Evolutionary conservation across 2,113 vertebrate species (phyloP), one percentile per base, ranked within the genome.

Genomic region (Notechis scutatus): DNA sequence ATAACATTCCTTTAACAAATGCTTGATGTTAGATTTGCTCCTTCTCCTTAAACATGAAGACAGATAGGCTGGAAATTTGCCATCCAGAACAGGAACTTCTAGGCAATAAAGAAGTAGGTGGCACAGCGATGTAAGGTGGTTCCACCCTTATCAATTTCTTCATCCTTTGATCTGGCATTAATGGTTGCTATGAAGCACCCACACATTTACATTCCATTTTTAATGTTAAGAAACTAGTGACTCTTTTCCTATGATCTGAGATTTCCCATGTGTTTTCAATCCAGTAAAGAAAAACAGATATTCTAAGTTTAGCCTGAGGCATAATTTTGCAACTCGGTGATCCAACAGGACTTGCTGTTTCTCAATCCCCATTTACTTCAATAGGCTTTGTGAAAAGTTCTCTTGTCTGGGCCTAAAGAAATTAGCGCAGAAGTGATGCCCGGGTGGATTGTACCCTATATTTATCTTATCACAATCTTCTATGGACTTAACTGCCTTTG

Each of bases 401-500:
- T 81, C n/a, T 90, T 90, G n/a, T 34, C 24, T 11, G 47, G 89
- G 29, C 92, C 57, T 47, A 29, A 93, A 89, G 56, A 87, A 54
- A 50, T 50, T 64, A 54, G 24, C 1, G 42, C 57, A 90, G 56
- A 86, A 93, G 45, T 59, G 50, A 47, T 87, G 56, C 45, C 34
- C 21, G 15, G n/a, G 81, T 90, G 56, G 89, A 42, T 42, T 90
- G 56, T 91, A 64, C 93, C 89, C 92, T 91, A 39, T 50, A 91
- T 86, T 95, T 95, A 95, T 96, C 95, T 95, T 92, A 96, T 96
- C 94, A 94, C 85, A 69, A 96, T 96, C 97, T 95, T 59, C 88
- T 85, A 47, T 95, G 95, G 96, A 92, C 93, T 97, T 97, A 97
- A 97, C 96, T 0, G 39, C 94, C 97, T 98, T 98, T 98, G 97